phyloP scores from a whole-genome alignment of 23 tunicate genomes.

The Styela clava region DNA sequence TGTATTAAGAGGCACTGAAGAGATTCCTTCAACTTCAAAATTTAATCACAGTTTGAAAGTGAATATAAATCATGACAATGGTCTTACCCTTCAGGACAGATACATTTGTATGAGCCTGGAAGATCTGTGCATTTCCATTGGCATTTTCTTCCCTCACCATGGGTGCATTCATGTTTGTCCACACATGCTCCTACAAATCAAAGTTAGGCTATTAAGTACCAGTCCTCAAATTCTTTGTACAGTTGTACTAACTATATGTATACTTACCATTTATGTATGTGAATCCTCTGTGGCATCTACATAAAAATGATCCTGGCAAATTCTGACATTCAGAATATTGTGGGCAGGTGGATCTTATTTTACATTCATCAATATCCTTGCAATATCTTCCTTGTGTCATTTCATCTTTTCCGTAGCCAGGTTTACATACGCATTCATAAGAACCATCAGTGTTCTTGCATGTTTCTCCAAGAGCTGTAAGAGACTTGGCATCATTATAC shows the following conservation, averaged over 20 bases:
- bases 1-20: background rate
- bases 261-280: slow-evolving; percentile 34
- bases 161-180: slow-evolving; percentile 70
- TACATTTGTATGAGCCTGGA: slow-evolving; percentile 82
- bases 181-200: slow-evolving; percentile 51
- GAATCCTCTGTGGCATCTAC: slow-evolving; percentile 86
- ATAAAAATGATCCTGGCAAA: slow-evolving; percentile 63
- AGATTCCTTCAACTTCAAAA: no score
- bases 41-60: no score
- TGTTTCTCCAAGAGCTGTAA: slow-evolving; percentile 51
- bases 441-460: slow-evolving; percentile 74
- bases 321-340: slow-evolving; percentile 72
- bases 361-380: slow-evolving; percentile 75
- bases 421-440: slow-evolving; percentile 59
- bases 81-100: slow-evolving; percentile 86
- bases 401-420: slow-evolving; percentile 54
- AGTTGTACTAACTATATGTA: background rate
- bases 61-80: no score
- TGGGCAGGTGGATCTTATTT: slow-evolving; percentile 43
- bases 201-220: background rate
- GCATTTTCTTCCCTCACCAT: slow-evolving; percentile 77
- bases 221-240: background rate
- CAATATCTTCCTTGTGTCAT: slow-evolving; percentile 80
- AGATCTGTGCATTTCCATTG: slow-evolving; percentile 86
- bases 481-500: background rate